Evolutionary conservation across 1,140 invertebrate species (phyloP).

Genomic region (Anastrepha ludens): DNA sequence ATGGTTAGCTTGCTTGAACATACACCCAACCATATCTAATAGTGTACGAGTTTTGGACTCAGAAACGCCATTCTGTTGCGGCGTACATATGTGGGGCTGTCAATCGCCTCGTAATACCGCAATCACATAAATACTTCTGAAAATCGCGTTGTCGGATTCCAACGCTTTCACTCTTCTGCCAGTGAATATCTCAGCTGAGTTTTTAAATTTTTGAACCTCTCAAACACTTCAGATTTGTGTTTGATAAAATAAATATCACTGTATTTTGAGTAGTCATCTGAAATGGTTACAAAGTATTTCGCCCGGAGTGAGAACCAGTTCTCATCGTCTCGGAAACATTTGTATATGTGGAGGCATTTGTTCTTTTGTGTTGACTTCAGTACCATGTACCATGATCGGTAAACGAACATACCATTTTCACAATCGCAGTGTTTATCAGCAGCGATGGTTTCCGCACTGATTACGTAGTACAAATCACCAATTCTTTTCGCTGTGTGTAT

Average conservation of each 20-base stretch:
- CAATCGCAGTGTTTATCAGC: not conserved
- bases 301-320: not conserved
- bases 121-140: not conserved
- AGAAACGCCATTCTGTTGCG: slow-evolving; percentile 65
- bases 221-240: not conserved
- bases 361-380: not conserved
- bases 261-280: not conserved
- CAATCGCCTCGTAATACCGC: slow-evolving; percentile 5
- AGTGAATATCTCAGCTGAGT: not conserved
- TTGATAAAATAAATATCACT: not conserved
- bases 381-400: not conserved
- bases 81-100: slow-evolving; percentile 55
- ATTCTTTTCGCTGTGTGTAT: not conserved
- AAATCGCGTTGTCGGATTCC: slow-evolving; percentile 13
- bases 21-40: slow-evolving; percentile 61
- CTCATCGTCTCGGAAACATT: not conserved
- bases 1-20: slow-evolving; percentile 55
- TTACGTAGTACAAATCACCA: slow-evolving; percentile 37
- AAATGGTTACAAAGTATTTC: slow-evolving; percentile 1
- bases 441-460: not conserved
- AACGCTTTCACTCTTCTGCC: not conserved
- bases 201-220: not conserved
- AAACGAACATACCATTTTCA: slow-evolving; percentile 38
- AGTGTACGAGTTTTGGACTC: slow-evolving; percentile 65
- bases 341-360: not conserved